Percentiles rank a stretch among this genome's conserved stretches.
Evolutionary conservation across 2,113 vertebrate species (phyloP).

Genomic region (Collichthys lucidus): DNA sequence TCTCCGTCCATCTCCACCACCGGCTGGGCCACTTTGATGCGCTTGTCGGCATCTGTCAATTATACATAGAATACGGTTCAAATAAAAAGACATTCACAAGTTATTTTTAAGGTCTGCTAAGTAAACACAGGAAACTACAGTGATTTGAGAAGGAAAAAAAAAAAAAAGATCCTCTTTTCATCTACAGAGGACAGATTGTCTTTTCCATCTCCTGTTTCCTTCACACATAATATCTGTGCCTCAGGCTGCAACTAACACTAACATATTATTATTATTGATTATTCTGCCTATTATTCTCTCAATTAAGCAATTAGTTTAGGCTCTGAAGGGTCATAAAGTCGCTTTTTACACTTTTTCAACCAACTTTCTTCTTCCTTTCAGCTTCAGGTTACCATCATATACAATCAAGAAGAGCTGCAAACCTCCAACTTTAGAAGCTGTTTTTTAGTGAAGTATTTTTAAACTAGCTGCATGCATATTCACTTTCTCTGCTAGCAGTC

Average conservation of each 20-base stretch:
- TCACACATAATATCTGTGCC: background rate
- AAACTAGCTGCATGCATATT: background rate
- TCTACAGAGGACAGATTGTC: background rate
- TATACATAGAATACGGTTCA: background rate
- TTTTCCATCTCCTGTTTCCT: slow-evolving; percentile 2
- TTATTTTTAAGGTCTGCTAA: background rate
- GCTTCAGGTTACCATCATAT: too few species aligned
- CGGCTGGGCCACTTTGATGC: slow-evolving; percentile 96
- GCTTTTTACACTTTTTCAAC: too few species aligned
- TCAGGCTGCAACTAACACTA: background rate
- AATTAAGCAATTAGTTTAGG: background rate
- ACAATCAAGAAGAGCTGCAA: too few species aligned
- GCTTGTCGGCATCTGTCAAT: slow-evolving; percentile 90
- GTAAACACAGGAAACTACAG: slow-evolving; percentile 16
- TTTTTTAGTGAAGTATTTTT: too few species aligned
- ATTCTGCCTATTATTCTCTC: background rate
- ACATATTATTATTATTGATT: background rate
- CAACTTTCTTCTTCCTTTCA: too few species aligned
- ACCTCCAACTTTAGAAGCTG: background rate
- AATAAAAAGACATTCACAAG: background rate
- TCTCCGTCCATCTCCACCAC: slow-evolving; percentile 99
- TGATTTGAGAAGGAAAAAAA: background rate
- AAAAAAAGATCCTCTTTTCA: slow-evolving; percentile 7
- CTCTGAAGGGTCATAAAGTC: background rate
- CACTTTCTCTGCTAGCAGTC: background rate